These are phyloP conservation scores for Sylvicola cinctus DNA, from an alignment of 2,888 invertebrate genomes.

Conservation along the genomic window DNA sequence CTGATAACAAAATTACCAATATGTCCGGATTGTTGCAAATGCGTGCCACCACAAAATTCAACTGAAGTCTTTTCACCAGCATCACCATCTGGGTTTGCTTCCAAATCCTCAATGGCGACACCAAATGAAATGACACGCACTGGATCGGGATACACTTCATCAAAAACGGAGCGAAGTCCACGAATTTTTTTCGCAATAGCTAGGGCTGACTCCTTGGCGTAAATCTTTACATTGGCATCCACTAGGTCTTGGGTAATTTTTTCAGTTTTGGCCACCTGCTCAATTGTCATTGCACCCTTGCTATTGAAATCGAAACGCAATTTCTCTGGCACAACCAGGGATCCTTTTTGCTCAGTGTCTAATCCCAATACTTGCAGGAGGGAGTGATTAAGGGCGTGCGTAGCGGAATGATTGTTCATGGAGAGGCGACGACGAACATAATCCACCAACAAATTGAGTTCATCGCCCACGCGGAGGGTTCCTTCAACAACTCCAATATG, in stretches of 20 bases:
- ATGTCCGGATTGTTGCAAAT: conserved; percentile 77
- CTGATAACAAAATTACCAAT: conserved; percentile 90
- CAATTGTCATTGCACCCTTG: conserved; percentile 73
- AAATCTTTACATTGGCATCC: conserved; percentile 55
- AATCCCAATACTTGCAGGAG: conserved; percentile 73
- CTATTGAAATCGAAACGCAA: conserved; percentile 94
- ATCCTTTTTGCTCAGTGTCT: conserved; percentile 89
- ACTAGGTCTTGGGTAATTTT: conserved; percentile 57
- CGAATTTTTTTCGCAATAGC: conserved; percentile 75
- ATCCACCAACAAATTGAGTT: conserved; percentile 62
- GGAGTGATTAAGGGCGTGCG: conserved; percentile 90
- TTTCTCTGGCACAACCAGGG: conserved; percentile 90
- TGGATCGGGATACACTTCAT: conserved; percentile 96
- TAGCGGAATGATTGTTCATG: conserved; percentile 99
- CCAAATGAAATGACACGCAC: conserved; percentile 87
- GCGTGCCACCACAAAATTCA: conserved; percentile 99
- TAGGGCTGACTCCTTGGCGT: conserved; percentile 68
- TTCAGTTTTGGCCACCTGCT: conserved; percentile 78
- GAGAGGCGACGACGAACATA: conserved; percentile 62
- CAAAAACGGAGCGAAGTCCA: conserved; percentile 92
- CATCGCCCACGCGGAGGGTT: conserved; percentile 63
- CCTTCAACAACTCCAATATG: conserved; percentile 86
- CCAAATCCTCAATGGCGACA: conserved; percentile 71
- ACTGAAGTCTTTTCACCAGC: conserved; percentile 74
- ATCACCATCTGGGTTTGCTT: conserved; percentile 63